These are phyloP conservation scores for Sphenopsis melanotis DNA, from an alignment of 2,797 vertebrate species.

Conservation along the genomic window DNA sequence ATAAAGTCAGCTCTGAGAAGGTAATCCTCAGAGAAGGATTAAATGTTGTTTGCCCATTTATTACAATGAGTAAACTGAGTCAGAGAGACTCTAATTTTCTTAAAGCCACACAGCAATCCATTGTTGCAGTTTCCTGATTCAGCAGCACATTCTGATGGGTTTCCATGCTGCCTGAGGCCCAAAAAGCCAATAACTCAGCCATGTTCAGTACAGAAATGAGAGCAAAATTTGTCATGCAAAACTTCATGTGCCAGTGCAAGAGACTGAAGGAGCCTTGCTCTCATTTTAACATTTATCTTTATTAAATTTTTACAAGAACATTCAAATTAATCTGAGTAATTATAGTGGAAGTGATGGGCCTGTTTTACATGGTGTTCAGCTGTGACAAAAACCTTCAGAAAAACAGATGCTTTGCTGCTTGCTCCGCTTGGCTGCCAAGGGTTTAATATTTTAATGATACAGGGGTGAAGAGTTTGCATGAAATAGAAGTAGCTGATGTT, in stretches of 20 bases:
- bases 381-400: background rate
- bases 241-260: background rate
- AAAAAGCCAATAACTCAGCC: slow-evolving; percentile 26
- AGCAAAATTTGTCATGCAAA: background rate
- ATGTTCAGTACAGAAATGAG: background rate
- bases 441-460: background rate
- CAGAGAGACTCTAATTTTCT: background rate
- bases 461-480: background rate
- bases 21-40: background rate
- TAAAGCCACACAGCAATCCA: background rate
- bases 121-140: slow-evolving; percentile 16
- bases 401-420: background rate
- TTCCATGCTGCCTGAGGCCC: slow-evolving; percentile 25
- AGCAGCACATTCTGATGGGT: background rate
- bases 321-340: background rate
- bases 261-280: background rate
- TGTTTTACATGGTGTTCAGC: background rate
- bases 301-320: slow-evolving; percentile 45
- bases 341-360: background rate
- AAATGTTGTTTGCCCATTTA: background rate
- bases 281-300: slow-evolving; percentile 5
- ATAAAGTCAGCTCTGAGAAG: background rate
- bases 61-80: slow-evolving; percentile 48
- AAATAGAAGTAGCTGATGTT: background rate
- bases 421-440: background rate